phyloP scores from a whole-genome alignment of 1,140 invertebrate species.

The Aphidius gifuensis region DNA sequence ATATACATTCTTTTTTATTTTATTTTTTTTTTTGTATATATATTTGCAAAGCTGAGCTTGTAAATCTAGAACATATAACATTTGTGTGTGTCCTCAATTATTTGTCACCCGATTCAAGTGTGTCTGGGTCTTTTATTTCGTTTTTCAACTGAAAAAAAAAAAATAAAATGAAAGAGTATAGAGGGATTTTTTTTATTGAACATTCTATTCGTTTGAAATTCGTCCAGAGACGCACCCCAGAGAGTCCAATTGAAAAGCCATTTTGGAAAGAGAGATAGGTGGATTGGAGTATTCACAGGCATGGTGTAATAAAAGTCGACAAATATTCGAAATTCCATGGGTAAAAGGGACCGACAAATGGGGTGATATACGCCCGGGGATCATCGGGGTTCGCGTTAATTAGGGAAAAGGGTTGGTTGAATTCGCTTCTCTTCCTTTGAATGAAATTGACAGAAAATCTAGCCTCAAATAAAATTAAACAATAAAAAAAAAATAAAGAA shows the following conservation, averaged over 20 bases:
- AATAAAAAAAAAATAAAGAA: not conserved
- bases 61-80: not conserved
- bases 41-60: too few species aligned
- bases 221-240: not conserved
- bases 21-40: too few species aligned
- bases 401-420: slow-evolving; percentile 22
- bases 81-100: slow-evolving; percentile 11
- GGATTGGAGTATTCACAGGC: not conserved
- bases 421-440: not conserved
- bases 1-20: too few species aligned
- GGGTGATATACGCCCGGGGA: not conserved
- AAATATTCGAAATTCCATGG: too few species aligned
- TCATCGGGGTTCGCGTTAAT: slow-evolving; percentile 21
- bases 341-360: too few species aligned
- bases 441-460: slow-evolving; percentile 4
- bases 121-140: slow-evolving; percentile 1
- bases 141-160: too few species aligned
- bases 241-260: slow-evolving; percentile 13
- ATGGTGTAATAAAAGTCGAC: too few species aligned
- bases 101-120: slow-evolving; percentile 15
- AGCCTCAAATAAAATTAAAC: slow-evolving; percentile 2
- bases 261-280: slow-evolving; percentile 4
- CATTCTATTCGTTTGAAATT: slow-evolving; percentile 14
- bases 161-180: not conserved
- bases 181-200: slow-evolving; percentile 10